Conservation (phyloP, 2,797 vertebrate species). For the Pelodytes ibericus region DNA sequence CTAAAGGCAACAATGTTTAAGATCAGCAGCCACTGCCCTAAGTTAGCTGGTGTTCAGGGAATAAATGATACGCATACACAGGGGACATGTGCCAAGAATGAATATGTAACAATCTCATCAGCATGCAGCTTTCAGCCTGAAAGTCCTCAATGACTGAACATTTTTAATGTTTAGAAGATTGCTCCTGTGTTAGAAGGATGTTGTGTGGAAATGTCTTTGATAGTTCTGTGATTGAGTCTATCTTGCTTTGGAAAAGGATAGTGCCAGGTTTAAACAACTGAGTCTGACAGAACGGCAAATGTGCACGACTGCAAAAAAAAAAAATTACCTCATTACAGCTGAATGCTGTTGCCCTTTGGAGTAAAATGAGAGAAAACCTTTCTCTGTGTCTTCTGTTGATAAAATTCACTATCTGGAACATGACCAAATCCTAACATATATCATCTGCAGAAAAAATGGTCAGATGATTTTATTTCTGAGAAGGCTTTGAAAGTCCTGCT, state of each 20-base stretch:
- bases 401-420: slow-evolving; percentile 73
- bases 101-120: slow-evolving; percentile 68
- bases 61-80: slow-evolving; percentile 74
- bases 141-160: slow-evolving; percentile 59
- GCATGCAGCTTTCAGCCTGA: slow-evolving; percentile 69
- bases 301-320: slow-evolving; percentile 61
- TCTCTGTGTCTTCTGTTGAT: slow-evolving; percentile 66
- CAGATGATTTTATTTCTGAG: slow-evolving; percentile 67
- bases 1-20: slow-evolving; percentile 58
- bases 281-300: slow-evolving; percentile 65
- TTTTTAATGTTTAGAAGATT: slow-evolving; percentile 66
- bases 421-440: slow-evolving; percentile 66
- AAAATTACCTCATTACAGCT: slow-evolving; percentile 66
- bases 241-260: slow-evolving; percentile 64
- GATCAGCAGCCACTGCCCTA: slow-evolving; percentile 64
- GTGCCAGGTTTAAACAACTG: slow-evolving; percentile 61
- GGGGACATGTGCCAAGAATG: slow-evolving; percentile 64
- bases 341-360: slow-evolving; percentile 69
- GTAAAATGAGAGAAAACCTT: slow-evolving; percentile 70
- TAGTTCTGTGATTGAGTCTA: slow-evolving; percentile 69
- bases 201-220: slow-evolving; percentile 71
- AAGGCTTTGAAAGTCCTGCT: slow-evolving; percentile 67
- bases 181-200: slow-evolving; percentile 65
- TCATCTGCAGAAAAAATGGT: slow-evolving; percentile 62
- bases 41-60: slow-evolving; percentile 66